Conservation (phyloP, 2,797 vertebrate genomes). For the Nannoperca australis region DNA sequence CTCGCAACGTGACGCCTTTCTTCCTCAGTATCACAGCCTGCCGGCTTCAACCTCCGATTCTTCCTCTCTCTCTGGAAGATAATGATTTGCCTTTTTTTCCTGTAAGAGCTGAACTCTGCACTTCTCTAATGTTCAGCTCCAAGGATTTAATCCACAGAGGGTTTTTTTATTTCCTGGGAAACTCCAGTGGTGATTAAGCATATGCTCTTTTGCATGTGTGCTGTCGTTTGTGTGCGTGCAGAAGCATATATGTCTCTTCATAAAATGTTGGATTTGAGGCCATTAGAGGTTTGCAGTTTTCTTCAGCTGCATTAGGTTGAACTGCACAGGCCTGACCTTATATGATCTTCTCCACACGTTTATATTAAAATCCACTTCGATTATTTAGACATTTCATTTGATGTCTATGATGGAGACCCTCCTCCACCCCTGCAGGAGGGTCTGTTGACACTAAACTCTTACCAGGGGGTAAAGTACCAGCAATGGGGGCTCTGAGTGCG, state of each 20-base stretch:
- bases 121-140: slow-evolving; percentile 76
- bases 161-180: slow-evolving; percentile 74
- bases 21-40: slow-evolving; percentile 67
- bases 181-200: slow-evolving; percentile 74
- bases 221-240: slow-evolving; percentile 29
- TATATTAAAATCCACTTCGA: neutral
- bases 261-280: slow-evolving; percentile 10
- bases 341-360: neutral
- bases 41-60: slow-evolving; percentile 69
- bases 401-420: slow-evolving; percentile 25
- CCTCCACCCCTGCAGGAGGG: slow-evolving; percentile 33
- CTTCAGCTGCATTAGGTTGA: neutral
- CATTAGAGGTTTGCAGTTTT: slow-evolving; percentile 24
- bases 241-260: slow-evolving; percentile 60
- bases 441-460: slow-evolving; percentile 67
- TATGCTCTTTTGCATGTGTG: slow-evolving; percentile 54
- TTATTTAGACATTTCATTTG: slow-evolving; percentile 1
- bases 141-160: slow-evolving; percentile 72
- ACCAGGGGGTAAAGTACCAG: slow-evolving; percentile 64
- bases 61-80: slow-evolving; percentile 59
- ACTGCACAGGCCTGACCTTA: neutral
- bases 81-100: slow-evolving; percentile 68
- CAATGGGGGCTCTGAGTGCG: slow-evolving; percentile 65
- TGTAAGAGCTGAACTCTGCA: slow-evolving; percentile 80
- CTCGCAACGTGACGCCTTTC: slow-evolving; percentile 67